Conservation (phyloP, 2,888 invertebrate species). For the Aphelenchoides bicaudatus region DNA sequence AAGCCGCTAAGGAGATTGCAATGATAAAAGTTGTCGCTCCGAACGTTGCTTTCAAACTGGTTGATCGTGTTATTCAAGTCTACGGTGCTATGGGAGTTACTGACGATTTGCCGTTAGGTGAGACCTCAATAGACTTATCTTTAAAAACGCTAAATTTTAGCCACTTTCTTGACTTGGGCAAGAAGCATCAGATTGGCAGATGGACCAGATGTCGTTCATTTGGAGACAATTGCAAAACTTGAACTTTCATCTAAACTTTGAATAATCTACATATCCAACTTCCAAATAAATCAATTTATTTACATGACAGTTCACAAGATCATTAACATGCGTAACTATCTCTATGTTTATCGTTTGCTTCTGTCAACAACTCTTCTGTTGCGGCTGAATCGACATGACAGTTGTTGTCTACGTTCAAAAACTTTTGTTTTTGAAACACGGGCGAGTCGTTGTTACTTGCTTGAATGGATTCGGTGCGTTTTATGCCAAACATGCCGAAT, state of each 20-base stretch:
- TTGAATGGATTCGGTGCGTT: not conserved
- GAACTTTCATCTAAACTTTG: constrained; percentile 30
- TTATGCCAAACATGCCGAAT: not conserved
- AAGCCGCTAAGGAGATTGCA: constrained; percentile 63
- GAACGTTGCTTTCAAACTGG: constrained; percentile 61
- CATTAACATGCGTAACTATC: too few species aligned
- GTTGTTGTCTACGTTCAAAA: too few species aligned
- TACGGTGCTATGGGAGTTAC: constrained; percentile 58
- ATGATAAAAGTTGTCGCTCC: constrained; percentile 65
- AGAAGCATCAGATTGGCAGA: constrained; percentile 63
- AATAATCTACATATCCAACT: too few species aligned
- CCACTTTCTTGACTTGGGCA: constrained; percentile 61
- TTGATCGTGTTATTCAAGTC: constrained; percentile 60
- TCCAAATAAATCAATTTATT: too few species aligned
- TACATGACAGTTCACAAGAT: too few species aligned
- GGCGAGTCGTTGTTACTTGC: not conserved
- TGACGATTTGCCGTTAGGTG: constrained; percentile 62
- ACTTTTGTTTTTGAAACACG: too few species aligned
- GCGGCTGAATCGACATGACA: too few species aligned
- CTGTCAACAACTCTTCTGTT: too few species aligned
- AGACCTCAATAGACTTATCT: too few species aligned
- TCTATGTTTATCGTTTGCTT: too few species aligned
- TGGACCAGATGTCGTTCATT: constrained; percentile 64
- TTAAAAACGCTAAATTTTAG: too few species aligned
- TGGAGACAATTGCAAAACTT: constrained; percentile 45